A percentile compares a stretch with the other conserved stretches of the same genome.
These are phyloP conservation scores for Synchiropus splendidus DNA, from an alignment of 2,113 vertebrate genomes.

Conservation along the genomic window DNA sequence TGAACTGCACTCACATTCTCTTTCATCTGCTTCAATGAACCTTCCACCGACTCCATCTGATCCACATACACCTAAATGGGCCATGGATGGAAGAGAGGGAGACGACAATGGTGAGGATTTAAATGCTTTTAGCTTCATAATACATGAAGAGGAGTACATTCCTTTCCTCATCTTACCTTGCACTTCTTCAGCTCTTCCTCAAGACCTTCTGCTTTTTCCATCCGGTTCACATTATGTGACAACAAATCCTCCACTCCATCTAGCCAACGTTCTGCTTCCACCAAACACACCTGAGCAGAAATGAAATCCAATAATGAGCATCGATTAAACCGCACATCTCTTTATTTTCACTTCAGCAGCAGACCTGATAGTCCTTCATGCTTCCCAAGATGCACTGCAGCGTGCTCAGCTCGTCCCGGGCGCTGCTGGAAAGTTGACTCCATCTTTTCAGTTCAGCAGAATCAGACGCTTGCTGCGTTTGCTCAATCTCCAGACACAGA, in stretches of 20 bases:
- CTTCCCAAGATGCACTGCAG: constrained; percentile 79
- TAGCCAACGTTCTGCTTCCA: constrained; percentile 77
- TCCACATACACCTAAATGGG: constrained; percentile 51
- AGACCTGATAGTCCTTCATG: constrained; percentile 77
- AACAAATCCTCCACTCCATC: constrained; percentile 76
- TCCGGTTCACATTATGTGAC: constrained; percentile 64
- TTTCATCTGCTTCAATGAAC: constrained; percentile 78
- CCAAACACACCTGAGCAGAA: constrained; percentile 62
- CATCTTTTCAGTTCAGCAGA: constrained; percentile 72
- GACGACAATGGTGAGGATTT: too few species aligned
- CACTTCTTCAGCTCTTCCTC: constrained; percentile 81
- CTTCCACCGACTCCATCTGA: constrained; percentile 70
- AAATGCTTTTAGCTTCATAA: too few species aligned
- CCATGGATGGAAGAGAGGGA: too few species aligned
- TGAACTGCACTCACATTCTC: constrained; percentile 73
- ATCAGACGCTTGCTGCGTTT: constrained; percentile 70
- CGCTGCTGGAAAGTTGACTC: constrained; percentile 70
- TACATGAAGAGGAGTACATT: too few species aligned
- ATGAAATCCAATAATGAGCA: background rate
- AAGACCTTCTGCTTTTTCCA: constrained; percentile 61
- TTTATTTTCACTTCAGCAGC: background rate
- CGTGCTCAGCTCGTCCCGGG: constrained; percentile 70
- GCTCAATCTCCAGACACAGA: constrained; percentile 72
- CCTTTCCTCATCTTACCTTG: too few species aligned
- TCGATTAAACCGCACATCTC: background rate